These are phyloP conservation scores for Lepidurus apus DNA, from an alignment of 1,140 invertebrate species.

Conservation along the genomic window DNA sequence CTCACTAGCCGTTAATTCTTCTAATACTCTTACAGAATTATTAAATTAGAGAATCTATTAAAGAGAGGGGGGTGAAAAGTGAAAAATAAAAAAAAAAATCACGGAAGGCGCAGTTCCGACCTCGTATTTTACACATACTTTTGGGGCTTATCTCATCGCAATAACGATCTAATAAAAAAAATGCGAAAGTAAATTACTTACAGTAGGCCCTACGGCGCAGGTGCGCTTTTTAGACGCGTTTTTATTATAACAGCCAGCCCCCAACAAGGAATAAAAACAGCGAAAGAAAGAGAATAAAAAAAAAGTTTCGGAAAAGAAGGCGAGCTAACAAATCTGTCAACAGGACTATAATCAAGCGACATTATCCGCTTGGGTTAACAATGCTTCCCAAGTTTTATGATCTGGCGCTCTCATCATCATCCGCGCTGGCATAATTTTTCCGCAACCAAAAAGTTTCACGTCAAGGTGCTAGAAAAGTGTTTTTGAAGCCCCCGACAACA, in stretches of 20 bases:
- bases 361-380: constrained; percentile 1
- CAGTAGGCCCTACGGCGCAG: background rate
- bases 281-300: background rate
- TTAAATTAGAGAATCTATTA: background rate
- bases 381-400: background rate
- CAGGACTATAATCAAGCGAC: constrained; percentile 9
- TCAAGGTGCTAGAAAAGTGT: too few species aligned
- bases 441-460: background rate
- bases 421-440: background rate
- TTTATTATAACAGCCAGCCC: too few species aligned
- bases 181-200: background rate
- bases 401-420: background rate
- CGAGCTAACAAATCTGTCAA: constrained; percentile 18
- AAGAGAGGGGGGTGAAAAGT: background rate
- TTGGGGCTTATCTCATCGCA: background rate
- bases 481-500: background rate
- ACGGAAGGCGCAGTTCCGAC: constrained; percentile 23
- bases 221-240: background rate
- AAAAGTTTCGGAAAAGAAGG: background rate
- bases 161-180: background rate
- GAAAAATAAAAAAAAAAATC: background rate
- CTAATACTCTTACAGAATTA: background rate
- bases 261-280: background rate
- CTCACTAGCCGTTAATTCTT: constrained; percentile 14
- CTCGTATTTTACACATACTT: background rate